phyloP scores from a whole-genome alignment of 2,113 vertebrate species.

The Vireo altiloquus region DNA sequence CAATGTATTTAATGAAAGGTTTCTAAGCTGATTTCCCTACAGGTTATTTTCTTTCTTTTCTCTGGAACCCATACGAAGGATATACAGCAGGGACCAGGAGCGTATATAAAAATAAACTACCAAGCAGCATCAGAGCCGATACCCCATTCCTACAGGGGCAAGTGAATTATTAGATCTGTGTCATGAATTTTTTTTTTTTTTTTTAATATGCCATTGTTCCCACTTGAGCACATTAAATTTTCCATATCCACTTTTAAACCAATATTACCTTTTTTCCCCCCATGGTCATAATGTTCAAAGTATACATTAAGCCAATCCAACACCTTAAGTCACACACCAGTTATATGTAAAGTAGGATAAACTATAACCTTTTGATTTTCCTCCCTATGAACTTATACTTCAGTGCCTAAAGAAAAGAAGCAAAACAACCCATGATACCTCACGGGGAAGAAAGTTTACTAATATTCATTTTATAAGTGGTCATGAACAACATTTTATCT shows the following conservation, averaged over 20 bases:
- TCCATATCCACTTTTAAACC: slow-evolving; percentile 78
- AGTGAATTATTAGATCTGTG: slow-evolving; percentile 84
- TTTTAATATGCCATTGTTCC: slow-evolving; percentile 83
- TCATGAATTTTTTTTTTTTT: slow-evolving; percentile 72
- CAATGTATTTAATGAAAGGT: slow-evolving; percentile 83
- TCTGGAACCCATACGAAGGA: slow-evolving; percentile 75
- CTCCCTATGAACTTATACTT: slow-evolving; percentile 49
- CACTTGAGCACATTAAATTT: slow-evolving; percentile 79
- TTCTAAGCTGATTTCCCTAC: slow-evolving; percentile 81
- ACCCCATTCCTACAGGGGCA: slow-evolving; percentile 78
- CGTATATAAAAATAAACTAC: slow-evolving; percentile 82
- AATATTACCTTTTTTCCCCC: slow-evolving; percentile 74
- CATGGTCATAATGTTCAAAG: slow-evolving; percentile 72
- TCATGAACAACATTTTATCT: slow-evolving; percentile 54
- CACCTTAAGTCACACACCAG: slow-evolving; percentile 68
- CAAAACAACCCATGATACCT: not conserved
- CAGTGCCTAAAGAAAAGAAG: slow-evolving; percentile 41
- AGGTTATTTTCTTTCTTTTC: slow-evolving; percentile 81
- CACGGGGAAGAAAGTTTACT: slow-evolving; percentile 32
- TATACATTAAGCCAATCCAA: slow-evolving; percentile 74
- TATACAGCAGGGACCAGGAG: slow-evolving; percentile 77
- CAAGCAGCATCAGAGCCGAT: slow-evolving; percentile 73
- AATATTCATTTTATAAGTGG: slow-evolving; percentile 68
- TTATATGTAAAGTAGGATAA: slow-evolving; percentile 71
- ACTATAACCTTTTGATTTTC: slow-evolving; percentile 67